Evolutionary conservation across 2,113 vertebrate genomes (phyloP).

Genomic region (Nymphicus hollandicus): DNA sequence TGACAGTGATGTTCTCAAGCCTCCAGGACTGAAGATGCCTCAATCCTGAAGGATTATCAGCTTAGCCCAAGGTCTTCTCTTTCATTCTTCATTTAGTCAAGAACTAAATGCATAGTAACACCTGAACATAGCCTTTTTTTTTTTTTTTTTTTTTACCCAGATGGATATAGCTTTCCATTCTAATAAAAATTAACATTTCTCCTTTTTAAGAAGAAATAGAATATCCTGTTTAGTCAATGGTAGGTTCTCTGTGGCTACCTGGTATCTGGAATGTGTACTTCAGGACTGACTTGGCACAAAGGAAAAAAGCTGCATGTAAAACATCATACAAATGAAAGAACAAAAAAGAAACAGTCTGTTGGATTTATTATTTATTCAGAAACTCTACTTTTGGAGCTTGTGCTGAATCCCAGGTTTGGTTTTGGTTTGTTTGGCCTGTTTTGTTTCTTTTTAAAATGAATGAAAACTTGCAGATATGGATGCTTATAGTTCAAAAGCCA

Average conservation of each 20-base stretch:
- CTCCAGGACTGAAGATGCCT: not conserved
- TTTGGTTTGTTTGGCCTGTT: not conserved
- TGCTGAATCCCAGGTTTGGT: not conserved
- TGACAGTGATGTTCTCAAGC: not conserved
- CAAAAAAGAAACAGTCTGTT: not conserved
- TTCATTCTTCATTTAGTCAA: not conserved
- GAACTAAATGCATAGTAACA: not conserved
- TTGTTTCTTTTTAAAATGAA: not conserved
- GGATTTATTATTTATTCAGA: not conserved
- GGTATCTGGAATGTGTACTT: not conserved
- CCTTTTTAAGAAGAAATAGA: not conserved
- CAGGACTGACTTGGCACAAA: not conserved
- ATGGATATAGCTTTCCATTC: not conserved
- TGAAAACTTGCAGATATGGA: not conserved
- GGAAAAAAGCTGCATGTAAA: not conserved
- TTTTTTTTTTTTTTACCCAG: accelerated
- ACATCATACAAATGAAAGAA: not conserved
- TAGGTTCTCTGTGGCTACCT: not conserved
- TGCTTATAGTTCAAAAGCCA: not conserved
- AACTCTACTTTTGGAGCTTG: not conserved
- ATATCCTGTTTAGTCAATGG: not conserved
- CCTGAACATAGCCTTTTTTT: not conserved
- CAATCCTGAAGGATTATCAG: not conserved
- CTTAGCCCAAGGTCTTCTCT: not conserved
- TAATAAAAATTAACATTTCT: not conserved